These are phyloP conservation scores for Chionis minor DNA, from an alignment of 2,113 vertebrate species.

Conservation along the genomic window DNA sequence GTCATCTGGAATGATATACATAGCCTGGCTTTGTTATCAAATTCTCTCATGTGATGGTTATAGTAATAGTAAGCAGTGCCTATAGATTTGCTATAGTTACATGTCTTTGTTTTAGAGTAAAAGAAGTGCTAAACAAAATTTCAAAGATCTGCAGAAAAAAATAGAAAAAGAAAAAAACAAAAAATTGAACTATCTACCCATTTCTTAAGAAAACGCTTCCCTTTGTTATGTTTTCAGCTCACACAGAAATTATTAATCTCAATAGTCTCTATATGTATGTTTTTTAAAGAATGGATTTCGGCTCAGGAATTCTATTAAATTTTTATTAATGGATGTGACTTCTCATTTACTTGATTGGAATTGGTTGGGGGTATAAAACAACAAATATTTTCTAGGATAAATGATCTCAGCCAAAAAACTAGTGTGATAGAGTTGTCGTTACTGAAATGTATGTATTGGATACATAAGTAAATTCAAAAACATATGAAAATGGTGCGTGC, in stretches of 20 bases:
- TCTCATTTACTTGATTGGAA: not conserved
- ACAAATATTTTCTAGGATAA: not conserved
- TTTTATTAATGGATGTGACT: not conserved
- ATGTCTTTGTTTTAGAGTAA: not conserved
- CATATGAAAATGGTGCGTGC: accelerated
- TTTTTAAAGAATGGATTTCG: not conserved
- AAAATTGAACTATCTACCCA: not conserved
- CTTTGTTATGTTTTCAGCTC: not conserved
- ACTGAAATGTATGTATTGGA: not conserved
- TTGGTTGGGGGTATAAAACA: not conserved
- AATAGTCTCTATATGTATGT: not conserved
- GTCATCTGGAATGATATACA: not conserved
- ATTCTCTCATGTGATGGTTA: not conserved
- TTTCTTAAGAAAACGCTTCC: not conserved
- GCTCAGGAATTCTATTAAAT: not conserved
- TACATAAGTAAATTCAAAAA: not conserved
- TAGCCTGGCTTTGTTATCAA: not conserved
- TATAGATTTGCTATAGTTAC: not conserved
- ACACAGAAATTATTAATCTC: not conserved
- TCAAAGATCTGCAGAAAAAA: not conserved
- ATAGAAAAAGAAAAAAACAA: too few relatives aligned
- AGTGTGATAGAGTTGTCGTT: not conserved
- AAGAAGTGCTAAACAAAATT: not conserved
- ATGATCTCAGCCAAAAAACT: not conserved
- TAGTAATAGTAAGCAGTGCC: not conserved